These are phyloP conservation scores for Mormyrops attenuatus DNA, from an alignment of 2,797 vertebrate genomes.

Conservation along the genomic window DNA sequence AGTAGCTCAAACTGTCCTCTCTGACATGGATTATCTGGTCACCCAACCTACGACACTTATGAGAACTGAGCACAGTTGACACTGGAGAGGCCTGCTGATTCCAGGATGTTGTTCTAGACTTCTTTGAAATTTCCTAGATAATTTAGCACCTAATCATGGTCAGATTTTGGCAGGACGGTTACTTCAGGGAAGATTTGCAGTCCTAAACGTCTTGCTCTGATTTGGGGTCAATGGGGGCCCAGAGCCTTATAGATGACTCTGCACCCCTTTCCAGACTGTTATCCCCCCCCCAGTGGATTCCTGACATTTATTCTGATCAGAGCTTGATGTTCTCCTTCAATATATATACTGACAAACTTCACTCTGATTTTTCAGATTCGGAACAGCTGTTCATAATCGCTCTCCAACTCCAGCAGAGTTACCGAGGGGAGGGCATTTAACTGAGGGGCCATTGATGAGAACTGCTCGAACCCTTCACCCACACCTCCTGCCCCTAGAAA, in stretches of 20 bases:
- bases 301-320: neutral
- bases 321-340: neutral
- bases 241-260: neutral
- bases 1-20: neutral
- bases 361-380: neutral
- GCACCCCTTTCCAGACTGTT: neutral
- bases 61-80: neutral
- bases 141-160: neutral
- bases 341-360: neutral
- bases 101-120: neutral
- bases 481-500: neutral
- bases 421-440: neutral
- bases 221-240: neutral
- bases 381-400: neutral
- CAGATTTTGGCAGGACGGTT: neutral
- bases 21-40: neutral
- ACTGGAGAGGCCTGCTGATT: neutral
- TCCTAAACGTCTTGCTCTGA: neutral
- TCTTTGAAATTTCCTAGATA: neutral
- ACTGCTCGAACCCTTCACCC: neutral
- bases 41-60: neutral
- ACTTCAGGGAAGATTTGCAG: neutral
- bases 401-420: neutral
- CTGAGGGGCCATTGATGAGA: neutral
- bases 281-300: conserved; percentile 20